Evolutionary conservation across 2,888 invertebrate species (phyloP).

Genomic region (Panzeria rudis): DNA sequence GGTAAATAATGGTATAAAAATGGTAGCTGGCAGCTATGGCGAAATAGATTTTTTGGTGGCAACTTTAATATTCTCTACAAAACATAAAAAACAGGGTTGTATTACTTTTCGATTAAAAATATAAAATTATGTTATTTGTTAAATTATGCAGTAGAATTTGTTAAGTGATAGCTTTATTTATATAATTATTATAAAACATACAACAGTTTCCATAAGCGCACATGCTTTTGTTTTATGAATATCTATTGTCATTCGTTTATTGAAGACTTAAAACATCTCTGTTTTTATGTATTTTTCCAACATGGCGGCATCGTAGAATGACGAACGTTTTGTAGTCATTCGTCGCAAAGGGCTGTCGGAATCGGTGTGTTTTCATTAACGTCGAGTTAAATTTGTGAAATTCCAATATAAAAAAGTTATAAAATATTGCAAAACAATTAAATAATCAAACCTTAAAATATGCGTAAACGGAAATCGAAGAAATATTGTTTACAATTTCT

Average conservation of each 20-base stretch:
- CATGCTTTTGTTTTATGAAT: slow-evolving; percentile 4
- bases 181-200: not conserved
- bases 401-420: slow-evolving; percentile 50
- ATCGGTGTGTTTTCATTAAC: slow-evolving; percentile 70
- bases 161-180: not conserved
- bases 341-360: slow-evolving; percentile 71
- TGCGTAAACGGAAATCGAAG: slow-evolving; percentile 72
- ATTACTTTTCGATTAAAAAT: not conserved
- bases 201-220: not conserved
- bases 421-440: slow-evolving; percentile 56
- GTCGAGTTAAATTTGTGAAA: slow-evolving; percentile 42
- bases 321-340: slow-evolving; percentile 73
- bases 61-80: slow-evolving; percentile 21
- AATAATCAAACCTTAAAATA: slow-evolving; percentile 62
- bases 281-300: slow-evolving; percentile 65
- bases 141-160: not conserved
- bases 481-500: slow-evolving; percentile 54
- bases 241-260: slow-evolving; percentile 19
- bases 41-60: slow-evolving; percentile 24
- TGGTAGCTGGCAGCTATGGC: not conserved
- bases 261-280: slow-evolving; percentile 49
- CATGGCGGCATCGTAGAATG: slow-evolving; percentile 73
- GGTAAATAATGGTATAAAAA: too few relatives aligned
- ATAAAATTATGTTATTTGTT: not conserved
- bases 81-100: slow-evolving; percentile 10